Percentiles rank a stretch among this genome's conserved stretches.
Conservation (phyloP, 2,113 vertebrate species). For the Monopterus albus region DNA sequence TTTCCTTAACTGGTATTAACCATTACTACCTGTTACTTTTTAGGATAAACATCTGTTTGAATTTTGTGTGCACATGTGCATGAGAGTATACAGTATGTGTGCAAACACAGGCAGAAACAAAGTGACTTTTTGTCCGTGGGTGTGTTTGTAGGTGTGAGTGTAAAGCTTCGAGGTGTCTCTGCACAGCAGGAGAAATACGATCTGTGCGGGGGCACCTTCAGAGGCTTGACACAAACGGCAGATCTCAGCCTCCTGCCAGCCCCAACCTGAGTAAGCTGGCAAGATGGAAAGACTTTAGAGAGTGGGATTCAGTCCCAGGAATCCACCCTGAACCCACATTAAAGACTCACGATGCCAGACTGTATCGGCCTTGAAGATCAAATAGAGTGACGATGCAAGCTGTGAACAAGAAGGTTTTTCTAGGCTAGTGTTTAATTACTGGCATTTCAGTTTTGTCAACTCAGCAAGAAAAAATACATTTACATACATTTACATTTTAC, state of each 20-base stretch:
- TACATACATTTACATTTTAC: constrained; percentile 58
- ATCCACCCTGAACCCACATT: constrained; percentile 73
- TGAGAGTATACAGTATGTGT: not conserved
- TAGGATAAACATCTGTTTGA: constrained; percentile 3
- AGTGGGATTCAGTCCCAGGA: constrained; percentile 61
- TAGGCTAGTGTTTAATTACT: constrained; percentile 80
- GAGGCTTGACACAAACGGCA: constrained; percentile 62
- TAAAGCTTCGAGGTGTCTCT: constrained; percentile 47
- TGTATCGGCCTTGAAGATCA: constrained; percentile 79
- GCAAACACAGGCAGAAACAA: constrained; percentile 15
- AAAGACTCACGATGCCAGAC: constrained; percentile 71
- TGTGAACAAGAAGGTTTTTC: constrained; percentile 71
- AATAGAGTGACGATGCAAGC: constrained; percentile 77
- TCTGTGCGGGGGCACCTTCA: constrained; percentile 71
- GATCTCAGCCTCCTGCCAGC: constrained; percentile 66
- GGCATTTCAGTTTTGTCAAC: constrained; percentile 75
- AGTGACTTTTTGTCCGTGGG: constrained; percentile 8
- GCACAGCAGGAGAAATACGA: constrained; percentile 63
- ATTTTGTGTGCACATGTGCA: constrained; percentile 2
- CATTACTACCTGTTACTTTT: not conserved
- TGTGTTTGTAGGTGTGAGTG: constrained; percentile 31
- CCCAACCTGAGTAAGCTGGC: constrained; percentile 41
- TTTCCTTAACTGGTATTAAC: not conserved
- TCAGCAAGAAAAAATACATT: constrained; percentile 69
- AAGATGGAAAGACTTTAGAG: constrained; percentile 63